phyloP scores from a whole-genome alignment of 2,113 vertebrate species.

The Nycticorax nycticorax region DNA sequence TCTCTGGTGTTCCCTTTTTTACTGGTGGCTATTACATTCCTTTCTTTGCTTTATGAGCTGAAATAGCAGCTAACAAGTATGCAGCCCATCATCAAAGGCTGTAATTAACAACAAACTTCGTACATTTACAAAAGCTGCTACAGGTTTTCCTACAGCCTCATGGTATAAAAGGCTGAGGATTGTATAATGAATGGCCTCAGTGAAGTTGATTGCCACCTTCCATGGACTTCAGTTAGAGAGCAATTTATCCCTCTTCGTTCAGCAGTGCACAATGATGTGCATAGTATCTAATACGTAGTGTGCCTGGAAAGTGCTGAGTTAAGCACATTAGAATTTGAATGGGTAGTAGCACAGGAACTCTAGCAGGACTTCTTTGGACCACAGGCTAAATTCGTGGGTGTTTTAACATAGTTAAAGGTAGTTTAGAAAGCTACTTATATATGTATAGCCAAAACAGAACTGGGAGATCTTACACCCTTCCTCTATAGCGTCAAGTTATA shows the following conservation, averaged over 20 bases:
- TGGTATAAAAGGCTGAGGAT: background rate
- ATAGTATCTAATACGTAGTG: accelerated
- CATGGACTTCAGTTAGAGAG: background rate
- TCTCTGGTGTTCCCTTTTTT: background rate
- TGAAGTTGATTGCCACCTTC: background rate
- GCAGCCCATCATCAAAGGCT: background rate
- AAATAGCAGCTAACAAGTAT: background rate
- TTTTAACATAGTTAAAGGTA: background rate
- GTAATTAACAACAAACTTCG: background rate
- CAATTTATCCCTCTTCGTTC: background rate
- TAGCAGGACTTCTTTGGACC: background rate
- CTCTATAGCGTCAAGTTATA: background rate
- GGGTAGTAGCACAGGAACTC: background rate
- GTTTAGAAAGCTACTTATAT: background rate
- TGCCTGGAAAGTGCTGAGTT: background rate
- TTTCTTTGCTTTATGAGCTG: background rate
- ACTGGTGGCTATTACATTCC: background rate
- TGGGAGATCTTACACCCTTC: background rate
- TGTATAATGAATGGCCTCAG: background rate
- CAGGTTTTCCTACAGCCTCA: background rate
- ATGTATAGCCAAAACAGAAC: background rate
- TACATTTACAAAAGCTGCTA: background rate
- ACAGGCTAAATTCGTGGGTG: background rate
- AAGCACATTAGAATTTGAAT: background rate
- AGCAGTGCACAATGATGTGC: background rate